Evolutionary conservation across 2,888 invertebrate species (phyloP).

Genomic region (Pristionchus japonicus): DNA sequence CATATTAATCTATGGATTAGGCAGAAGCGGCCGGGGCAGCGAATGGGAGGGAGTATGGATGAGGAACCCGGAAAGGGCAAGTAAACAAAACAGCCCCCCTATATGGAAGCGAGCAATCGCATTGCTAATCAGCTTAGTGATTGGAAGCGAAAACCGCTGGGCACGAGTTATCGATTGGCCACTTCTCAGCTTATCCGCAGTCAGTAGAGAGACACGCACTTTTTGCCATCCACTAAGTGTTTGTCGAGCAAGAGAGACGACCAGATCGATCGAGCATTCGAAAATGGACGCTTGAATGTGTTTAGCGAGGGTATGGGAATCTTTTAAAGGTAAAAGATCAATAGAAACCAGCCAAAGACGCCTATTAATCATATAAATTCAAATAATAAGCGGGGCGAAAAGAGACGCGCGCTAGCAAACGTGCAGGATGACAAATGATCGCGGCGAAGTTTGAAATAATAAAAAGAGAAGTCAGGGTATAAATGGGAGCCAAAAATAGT

Average conservation of each 20-base stretch:
- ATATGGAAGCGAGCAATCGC: background rate
- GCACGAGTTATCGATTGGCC: conserved; percentile 22
- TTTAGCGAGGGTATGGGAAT: background rate
- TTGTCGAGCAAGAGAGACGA: conserved; percentile 35
- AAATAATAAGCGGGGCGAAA: background rate
- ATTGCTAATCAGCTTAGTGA: conserved; percentile 36
- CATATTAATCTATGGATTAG: conserved; percentile 39
- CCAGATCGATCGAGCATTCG: conserved; percentile 26
- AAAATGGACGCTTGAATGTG: conserved; percentile 25
- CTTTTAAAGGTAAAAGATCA: background rate
- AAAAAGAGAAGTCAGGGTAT: background rate
- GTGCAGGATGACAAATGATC: background rate
- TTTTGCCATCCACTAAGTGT: conserved; percentile 44
- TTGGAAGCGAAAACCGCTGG: background rate
- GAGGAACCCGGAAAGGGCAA: background rate
- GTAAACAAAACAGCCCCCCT: background rate
- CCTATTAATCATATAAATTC: background rate
- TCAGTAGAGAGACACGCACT: conserved; percentile 34
- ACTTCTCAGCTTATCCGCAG: conserved; percentile 3
- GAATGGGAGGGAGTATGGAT: background rate
- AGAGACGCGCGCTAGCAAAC: background rate
- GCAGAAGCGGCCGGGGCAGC: background rate
- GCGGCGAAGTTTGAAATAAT: background rate
- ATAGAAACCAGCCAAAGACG: background rate
- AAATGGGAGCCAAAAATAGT: background rate